These are phyloP conservation scores for Lamellibrachia columna DNA, from an alignment of 2,888 invertebrate genomes.

Conservation along the genomic window DNA sequence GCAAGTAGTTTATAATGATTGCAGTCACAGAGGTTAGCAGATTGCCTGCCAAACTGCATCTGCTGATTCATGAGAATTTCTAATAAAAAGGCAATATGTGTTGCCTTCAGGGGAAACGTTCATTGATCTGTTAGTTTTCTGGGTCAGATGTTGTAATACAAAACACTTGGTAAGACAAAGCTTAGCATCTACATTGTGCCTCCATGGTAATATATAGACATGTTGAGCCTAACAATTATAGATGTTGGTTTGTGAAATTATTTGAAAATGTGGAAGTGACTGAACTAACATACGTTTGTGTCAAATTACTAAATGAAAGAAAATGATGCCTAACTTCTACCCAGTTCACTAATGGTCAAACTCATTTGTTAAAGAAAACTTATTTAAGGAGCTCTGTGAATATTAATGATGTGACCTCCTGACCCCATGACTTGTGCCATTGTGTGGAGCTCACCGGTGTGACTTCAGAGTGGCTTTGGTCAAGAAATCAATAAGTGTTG, in stretches of 20 bases:
- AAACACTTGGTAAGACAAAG: background rate
- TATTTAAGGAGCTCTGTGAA: background rate
- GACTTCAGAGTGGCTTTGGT: background rate
- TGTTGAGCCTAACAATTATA: no score
- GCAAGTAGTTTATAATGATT: conserved; percentile 4
- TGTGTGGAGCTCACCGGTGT: background rate
- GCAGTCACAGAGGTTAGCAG: background rate
- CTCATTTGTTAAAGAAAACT: background rate
- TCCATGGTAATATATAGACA: no score
- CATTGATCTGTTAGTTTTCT: background rate
- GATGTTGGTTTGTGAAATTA: no score
- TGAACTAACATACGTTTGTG: background rate
- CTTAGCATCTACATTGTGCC: background rate
- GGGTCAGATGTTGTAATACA: background rate
- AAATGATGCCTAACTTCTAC: background rate
- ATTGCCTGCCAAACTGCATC: background rate
- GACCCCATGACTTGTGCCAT: background rate
- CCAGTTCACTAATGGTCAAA: background rate
- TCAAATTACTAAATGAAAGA: background rate
- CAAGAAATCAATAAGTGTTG: background rate
- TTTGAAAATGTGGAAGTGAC: no score
- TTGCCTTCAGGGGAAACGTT: background rate
- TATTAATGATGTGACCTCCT: background rate
- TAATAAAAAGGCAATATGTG: background rate
- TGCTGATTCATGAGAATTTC: conserved; percentile 6